Evolutionary conservation across 1,140 invertebrate species (phyloP).

Genomic region (Oreohelix idahoensis): DNA sequence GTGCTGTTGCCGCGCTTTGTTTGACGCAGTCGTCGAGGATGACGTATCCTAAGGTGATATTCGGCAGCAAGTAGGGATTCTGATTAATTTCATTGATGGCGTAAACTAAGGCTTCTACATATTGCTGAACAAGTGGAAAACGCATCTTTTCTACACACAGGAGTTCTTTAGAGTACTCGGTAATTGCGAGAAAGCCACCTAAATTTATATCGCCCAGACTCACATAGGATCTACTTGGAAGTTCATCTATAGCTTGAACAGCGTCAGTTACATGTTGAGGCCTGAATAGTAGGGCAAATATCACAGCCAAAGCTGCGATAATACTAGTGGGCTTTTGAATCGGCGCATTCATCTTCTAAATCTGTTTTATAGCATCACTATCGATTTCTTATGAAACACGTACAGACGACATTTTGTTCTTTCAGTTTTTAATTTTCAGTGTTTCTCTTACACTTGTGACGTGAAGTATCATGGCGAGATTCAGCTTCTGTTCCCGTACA

Average conservation of each 20-base stretch:
- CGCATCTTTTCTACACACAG: constrained; percentile 77
- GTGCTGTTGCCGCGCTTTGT: constrained; percentile 19
- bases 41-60: constrained; percentile 33
- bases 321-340: too few relatives aligned
- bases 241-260: constrained; percentile 15
- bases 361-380: too few relatives aligned
- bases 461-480: too few relatives aligned
- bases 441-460: too few relatives aligned
- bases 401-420: too few relatives aligned
- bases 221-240: constrained; percentile 34
- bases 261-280: neutral
- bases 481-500: too few relatives aligned
- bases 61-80: neutral
- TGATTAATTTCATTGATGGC: constrained; percentile 27
- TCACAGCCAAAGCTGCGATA: too few relatives aligned
- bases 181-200: constrained; percentile 83
- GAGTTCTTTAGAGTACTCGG: constrained; percentile 73
- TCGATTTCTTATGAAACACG: too few relatives aligned
- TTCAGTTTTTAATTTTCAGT: too few relatives aligned
- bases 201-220: constrained; percentile 80
- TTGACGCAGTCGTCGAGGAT: constrained; percentile 33
- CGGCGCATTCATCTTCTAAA: too few relatives aligned
- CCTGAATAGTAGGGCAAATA: neutral
- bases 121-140: constrained; percentile 81
- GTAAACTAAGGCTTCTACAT: constrained; percentile 50